Conservation (phyloP, 2,797 vertebrate genomes). For the Loris lydekkerianus region DNA sequence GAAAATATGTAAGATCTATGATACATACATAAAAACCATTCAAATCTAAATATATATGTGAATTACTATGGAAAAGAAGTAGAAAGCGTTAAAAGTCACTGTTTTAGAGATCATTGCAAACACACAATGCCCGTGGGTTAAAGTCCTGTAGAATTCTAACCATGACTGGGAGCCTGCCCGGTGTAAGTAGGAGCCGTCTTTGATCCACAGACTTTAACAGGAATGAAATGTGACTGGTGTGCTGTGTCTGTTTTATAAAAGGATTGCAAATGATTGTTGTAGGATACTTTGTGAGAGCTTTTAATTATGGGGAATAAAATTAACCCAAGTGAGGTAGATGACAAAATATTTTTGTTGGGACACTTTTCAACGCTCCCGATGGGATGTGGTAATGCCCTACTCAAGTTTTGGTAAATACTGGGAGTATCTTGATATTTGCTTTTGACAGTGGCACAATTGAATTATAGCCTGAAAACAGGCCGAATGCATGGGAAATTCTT, state of each 20-base stretch:
- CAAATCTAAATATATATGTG: background rate
- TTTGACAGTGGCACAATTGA: background rate
- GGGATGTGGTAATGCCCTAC: background rate
- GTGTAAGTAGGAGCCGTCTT: background rate
- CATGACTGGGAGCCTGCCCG: background rate
- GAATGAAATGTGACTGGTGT: background rate
- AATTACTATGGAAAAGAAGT: background rate
- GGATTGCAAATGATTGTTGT: background rate
- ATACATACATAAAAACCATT: background rate
- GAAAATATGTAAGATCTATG: background rate
- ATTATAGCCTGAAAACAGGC: background rate
- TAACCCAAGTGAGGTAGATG: background rate
- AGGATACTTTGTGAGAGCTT: background rate
- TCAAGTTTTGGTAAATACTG: background rate
- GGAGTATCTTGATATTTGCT: background rate
- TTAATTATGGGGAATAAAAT: background rate
- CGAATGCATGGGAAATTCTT: background rate
- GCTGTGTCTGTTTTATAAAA: background rate
- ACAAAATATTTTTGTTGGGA: background rate
- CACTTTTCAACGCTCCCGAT: background rate
- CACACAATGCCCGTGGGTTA: background rate
- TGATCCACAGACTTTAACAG: background rate
- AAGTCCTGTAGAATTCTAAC: background rate
- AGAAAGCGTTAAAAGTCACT: background rate
- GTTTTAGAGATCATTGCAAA: background rate